Percentiles rank a stretch among this genome's conserved stretches.
Evolutionary conservation across 2,797 vertebrate genomes (phyloP).

Genomic region (Coracias cyanogaster): DNA sequence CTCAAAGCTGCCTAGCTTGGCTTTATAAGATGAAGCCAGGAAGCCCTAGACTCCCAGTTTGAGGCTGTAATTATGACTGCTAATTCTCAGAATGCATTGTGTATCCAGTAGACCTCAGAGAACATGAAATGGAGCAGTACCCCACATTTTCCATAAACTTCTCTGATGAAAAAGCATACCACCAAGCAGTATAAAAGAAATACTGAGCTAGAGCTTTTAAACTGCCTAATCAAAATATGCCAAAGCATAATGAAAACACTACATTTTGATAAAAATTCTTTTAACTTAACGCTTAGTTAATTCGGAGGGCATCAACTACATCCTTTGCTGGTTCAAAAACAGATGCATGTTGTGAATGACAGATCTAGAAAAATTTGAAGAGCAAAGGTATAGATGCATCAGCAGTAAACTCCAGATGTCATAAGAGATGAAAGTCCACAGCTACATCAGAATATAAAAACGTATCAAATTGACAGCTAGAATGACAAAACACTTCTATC

Average conservation of each 20-base stretch:
- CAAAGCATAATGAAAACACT: not conserved
- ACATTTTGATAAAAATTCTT: constrained; percentile 22
- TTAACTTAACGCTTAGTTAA: constrained; percentile 3
- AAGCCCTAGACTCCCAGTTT: not conserved
- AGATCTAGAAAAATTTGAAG: constrained; percentile 4
- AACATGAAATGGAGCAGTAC: not conserved
- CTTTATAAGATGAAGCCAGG: not conserved
- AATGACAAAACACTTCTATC: constrained; percentile 37
- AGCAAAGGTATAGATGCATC: not conserved
- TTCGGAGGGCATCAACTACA: not conserved
- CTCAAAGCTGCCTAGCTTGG: not conserved
- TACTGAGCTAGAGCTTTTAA: not conserved
- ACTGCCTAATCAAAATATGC: not conserved
- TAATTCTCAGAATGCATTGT: not conserved
- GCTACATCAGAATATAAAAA: constrained; percentile 29
- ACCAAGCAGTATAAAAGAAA: not conserved
- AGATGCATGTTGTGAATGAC: not conserved
- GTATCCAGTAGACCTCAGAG: not conserved
- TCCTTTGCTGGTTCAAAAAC: not conserved
- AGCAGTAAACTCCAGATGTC: not conserved
- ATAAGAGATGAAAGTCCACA: constrained; percentile 19
- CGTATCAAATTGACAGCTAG: not conserved
- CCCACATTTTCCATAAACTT: not conserved
- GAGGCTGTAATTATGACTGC: not conserved
- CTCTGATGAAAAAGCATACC: not conserved